Evolutionary conservation across 2,888 invertebrate genomes (phyloP).

Genomic region (Ischnus inquisitorius): DNA sequence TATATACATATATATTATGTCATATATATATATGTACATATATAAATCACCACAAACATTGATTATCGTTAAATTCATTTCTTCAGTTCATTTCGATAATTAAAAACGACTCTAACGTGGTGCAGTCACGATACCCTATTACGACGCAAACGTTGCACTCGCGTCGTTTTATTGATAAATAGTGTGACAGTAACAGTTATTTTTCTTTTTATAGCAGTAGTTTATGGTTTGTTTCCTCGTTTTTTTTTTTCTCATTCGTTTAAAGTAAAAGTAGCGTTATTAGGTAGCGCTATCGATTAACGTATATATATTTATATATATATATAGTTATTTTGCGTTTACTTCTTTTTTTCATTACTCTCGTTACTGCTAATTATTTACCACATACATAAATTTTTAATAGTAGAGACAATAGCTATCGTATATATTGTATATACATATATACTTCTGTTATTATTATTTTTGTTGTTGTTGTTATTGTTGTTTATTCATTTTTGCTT

Average conservation of each 20-base stretch:
- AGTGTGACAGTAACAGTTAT: conserved; percentile 71
- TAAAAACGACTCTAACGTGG: conserved; percentile 64
- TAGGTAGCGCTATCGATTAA: conserved; percentile 51
- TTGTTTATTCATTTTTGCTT: conserved; percentile 14
- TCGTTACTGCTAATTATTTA: conserved; percentile 71
- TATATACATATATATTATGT: conserved; percentile 43
- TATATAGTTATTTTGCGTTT: conserved; percentile 60
- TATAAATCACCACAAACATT: conserved; percentile 69
- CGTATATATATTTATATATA: conserved; percentile 58
- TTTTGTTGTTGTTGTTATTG: conserved; percentile 41
- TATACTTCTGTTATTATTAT: conserved; percentile 63
- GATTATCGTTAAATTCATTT: conserved; percentile 68
- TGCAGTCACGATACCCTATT: conserved; percentile 70
- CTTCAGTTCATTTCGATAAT: conserved; percentile 69
- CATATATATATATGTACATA: conserved; percentile 52
- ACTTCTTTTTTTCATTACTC: conserved; percentile 63
- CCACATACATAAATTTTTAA: conserved; percentile 71
- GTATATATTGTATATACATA: conserved; percentile 69
- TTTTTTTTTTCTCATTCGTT: conserved; percentile 28
- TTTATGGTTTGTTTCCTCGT: conserved; percentile 31
- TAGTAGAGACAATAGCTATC: conserved; percentile 71
- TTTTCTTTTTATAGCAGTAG: conserved; percentile 32
- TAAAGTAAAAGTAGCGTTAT: conserved; percentile 47
- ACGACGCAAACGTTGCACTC: conserved; percentile 60
- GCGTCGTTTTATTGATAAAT: conserved; percentile 68